Evolutionary conservation across 2,888 invertebrate species (phyloP), one percentile per base, ranked within the genome.

Genomic region (Pollenia angustigena): DNA sequence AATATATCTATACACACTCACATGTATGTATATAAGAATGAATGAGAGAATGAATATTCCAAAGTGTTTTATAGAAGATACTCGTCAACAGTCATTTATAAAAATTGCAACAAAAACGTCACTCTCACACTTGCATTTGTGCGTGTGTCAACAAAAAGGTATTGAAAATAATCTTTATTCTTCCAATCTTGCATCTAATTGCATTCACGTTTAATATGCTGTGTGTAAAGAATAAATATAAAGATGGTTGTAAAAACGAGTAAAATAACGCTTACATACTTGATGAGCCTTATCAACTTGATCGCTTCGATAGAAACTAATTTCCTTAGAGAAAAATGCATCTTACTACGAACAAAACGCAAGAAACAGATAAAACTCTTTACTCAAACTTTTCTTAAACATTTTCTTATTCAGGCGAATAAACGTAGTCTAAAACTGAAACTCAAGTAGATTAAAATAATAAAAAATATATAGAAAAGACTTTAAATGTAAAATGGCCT

Each of bases 241-340:
- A 74, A 80, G 54, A 80, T 76, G 75, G 64, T 68, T 74, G 48
- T 23, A 44, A 54, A 62, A 48, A 56, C 23, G 18, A 23, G 8
- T 71, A 40, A 60, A 46, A 54, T 60, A 42, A 32, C 44, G 62
- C 56, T 75, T 60, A 56, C 54, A 76, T 69, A 71, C 80, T 79
- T 82, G 3, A 72, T 85, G 69, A 64, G 71, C 80, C 82, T 83
- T 83, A 86, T 83, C 86, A 80, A 71, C 80, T 76, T 66, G 76
- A 80, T 83, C 66, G 72, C 76, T 76, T 83, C 80, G 76, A 86
- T 81, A 81, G 83, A 86, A 86, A 86, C 76, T 80, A 81, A 80
- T 86, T 86, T 83, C 83, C 86, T 86, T 83, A 81, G 86, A 83
- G 86, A 80, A 76, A 76, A 76, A 32, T 86, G 81, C 83, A 76